Base-by-base conservation (phyloP, 2,797 vertebrate species). In the Denticeps clupeoides region DNA sequence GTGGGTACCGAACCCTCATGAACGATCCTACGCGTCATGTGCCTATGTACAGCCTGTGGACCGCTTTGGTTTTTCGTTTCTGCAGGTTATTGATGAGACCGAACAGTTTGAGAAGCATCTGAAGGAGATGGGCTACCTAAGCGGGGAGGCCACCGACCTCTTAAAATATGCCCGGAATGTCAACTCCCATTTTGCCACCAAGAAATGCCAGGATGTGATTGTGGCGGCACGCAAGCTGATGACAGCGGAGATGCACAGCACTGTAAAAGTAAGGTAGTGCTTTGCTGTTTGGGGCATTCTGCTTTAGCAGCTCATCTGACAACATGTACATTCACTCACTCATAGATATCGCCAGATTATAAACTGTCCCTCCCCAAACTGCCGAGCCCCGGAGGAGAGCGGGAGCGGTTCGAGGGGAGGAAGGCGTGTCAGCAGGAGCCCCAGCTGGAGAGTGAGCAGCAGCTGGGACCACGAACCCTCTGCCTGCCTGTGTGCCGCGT, bases 231-330 rank as follows among this genome's bases (percentile, higher is more conserved):
- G 95, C 45, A 91, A 78, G 50, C 79, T 99, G 49, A 97, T 99
- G 93, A 96, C 89, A 13, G 90, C 90, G 25, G 89, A 96, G 70
- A 95, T 99, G 73, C 95, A 99, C 74, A 87, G 94, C 62, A 97
- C 93, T 1, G 81, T 97, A 10, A 90, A 92, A 82, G 93, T 97
- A 74, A 5, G 68, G 18, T 16, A 18, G 15, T 13, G 18, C n/a
- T n/a, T n/a, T n/a, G n/a, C n/a, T 42, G 12, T 21, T 29, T 21
- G 13, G 6, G n/a, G 15, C 2, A 15, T 13, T 5, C 32, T 7
- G 54, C 7, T 37, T 28, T 11, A 21, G 23, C 9, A 8, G 9
- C 11, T 6, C 22, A 18, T 19, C 3, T 18, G 19, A 18, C 19
- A 18, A 2, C 19, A 19, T 19, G 18, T 19, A 18, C 19, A 2